Conservation (phyloP, 2,888 invertebrate genomes). For the Polydrusus tereticollis region DNA sequence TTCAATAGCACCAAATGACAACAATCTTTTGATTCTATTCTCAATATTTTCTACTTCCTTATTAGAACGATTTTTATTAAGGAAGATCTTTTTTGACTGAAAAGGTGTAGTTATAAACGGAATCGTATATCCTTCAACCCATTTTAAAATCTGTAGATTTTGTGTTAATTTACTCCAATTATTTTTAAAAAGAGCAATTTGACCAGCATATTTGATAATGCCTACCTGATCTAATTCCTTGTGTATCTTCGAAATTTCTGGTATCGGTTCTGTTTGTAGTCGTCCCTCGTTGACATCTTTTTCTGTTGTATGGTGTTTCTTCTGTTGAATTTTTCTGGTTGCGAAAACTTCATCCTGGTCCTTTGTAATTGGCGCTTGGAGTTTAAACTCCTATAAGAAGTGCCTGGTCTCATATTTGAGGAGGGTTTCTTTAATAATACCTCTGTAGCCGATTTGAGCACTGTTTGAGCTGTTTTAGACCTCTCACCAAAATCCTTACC, state of each 20-base stretch:
- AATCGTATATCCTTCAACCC: constrained; percentile 5
- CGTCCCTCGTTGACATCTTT: constrained; percentile 14
- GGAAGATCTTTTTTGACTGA: not conserved
- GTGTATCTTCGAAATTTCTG: constrained; percentile 1
- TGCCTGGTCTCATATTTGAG: constrained; percentile 4
- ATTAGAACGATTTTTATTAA: not conserved
- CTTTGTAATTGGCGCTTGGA: constrained; percentile 8
- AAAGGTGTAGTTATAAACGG: constrained; percentile 1
- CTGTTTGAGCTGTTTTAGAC: constrained; percentile 5
- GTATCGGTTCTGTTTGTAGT: constrained; percentile 1
- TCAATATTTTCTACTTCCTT: constrained; percentile 4
- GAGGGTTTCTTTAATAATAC: constrained; percentile 2
- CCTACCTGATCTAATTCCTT: constrained; percentile 14
- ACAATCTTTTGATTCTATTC: not conserved
- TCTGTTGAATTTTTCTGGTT: not conserved
- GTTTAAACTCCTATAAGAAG: not conserved
- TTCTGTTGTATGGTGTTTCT: not conserved
- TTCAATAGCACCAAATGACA: constrained; percentile 2
- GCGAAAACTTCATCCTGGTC: constrained; percentile 15
- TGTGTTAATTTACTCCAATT: constrained; percentile 8
- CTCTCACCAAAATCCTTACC: constrained; percentile 1
- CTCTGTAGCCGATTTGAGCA: constrained; percentile 1
- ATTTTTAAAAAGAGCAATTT: constrained; percentile 1
- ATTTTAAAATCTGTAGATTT: not conserved
- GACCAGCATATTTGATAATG: constrained; percentile 2